Evolutionary conservation across 2,113 vertebrate species (phyloP).

Genomic region (Aythya baeri): DNA sequence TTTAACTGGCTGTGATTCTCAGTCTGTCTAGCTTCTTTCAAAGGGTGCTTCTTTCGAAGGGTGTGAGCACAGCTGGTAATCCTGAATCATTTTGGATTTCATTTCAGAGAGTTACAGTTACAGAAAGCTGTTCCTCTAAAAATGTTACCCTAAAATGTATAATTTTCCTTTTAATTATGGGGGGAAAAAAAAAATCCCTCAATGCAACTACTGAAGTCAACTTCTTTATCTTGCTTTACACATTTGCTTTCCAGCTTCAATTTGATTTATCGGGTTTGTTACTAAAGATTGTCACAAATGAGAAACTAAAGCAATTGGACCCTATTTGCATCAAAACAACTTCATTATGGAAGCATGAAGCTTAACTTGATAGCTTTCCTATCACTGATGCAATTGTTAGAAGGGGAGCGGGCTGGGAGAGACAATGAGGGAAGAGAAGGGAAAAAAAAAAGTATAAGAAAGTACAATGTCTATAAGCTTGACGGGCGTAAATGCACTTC

Average conservation of each 20-base stretch:
- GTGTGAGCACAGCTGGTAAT: not conserved
- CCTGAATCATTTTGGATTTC: not conserved
- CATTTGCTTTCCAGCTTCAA: not conserved
- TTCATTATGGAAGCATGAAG: conserved; percentile 1
- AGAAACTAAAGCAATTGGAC: conserved; percentile 20
- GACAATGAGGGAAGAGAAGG: no score
- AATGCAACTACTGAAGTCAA: not conserved
- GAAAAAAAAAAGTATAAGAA: not conserved
- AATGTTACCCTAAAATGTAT: not conserved
- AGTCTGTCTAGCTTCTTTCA: not conserved
- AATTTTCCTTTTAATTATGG: not conserved
- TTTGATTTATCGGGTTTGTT: conserved; percentile 20
- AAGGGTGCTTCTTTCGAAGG: not conserved
- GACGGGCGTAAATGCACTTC: conserved; percentile 27
- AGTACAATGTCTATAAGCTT: not conserved
- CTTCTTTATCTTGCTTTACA: not conserved
- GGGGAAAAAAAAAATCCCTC: not conserved
- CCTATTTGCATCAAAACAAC: conserved; percentile 53
- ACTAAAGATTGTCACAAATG: conserved; percentile 10
- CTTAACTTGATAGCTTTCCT: not conserved
- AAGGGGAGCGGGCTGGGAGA: not conserved
- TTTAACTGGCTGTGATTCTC: not conserved
- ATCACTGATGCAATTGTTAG: conserved; percentile 24
- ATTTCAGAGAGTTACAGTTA: not conserved
- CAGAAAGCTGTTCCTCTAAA: not conserved